phyloP scores from a whole-genome alignment of 2,888 invertebrate genomes.

The Automeris io region DNA sequence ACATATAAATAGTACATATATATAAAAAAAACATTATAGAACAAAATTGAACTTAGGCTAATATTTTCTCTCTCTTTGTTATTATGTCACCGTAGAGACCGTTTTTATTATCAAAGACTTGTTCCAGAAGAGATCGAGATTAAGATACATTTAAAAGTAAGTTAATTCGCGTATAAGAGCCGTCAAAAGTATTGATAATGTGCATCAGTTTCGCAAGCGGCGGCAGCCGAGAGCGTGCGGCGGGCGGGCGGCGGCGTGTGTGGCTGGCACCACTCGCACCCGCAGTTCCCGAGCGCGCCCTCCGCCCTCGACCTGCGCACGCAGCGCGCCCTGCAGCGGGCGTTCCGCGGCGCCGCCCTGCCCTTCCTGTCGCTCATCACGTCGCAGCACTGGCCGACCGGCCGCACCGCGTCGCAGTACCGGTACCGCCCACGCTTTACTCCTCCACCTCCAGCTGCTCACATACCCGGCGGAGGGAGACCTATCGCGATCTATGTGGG shows the following conservation, averaged over 20 bases:
- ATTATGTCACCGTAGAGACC: too few species aligned
- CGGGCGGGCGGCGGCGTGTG: slow-evolving; percentile 66
- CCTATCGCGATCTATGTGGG: too few species aligned
- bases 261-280: slow-evolving; percentile 90
- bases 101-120: too few species aligned
- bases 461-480: not conserved
- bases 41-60: too few species aligned
- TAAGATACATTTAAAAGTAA: too few species aligned
- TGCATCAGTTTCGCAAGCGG: slow-evolving; percentile 67
- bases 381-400: slow-evolving; percentile 78
- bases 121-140: too few species aligned
- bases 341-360: slow-evolving; percentile 42
- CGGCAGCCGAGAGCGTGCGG: slow-evolving; percentile 76
- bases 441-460: not conserved
- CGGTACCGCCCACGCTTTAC: too few species aligned
- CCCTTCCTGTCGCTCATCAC: slow-evolving; percentile 82
- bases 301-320: slow-evolving; percentile 82
- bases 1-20: too few species aligned
- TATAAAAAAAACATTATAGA: too few species aligned
- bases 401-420: slow-evolving; percentile 73
- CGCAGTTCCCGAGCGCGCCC: slow-evolving; percentile 82
- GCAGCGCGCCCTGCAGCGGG: slow-evolving; percentile 74
- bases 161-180: too few species aligned
- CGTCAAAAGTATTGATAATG: not conserved
- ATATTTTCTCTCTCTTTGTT: too few species aligned